These are phyloP conservation scores for Pogonophryne albipinna DNA, from an alignment of 2,797 vertebrate species.

Conservation along the genomic window DNA sequence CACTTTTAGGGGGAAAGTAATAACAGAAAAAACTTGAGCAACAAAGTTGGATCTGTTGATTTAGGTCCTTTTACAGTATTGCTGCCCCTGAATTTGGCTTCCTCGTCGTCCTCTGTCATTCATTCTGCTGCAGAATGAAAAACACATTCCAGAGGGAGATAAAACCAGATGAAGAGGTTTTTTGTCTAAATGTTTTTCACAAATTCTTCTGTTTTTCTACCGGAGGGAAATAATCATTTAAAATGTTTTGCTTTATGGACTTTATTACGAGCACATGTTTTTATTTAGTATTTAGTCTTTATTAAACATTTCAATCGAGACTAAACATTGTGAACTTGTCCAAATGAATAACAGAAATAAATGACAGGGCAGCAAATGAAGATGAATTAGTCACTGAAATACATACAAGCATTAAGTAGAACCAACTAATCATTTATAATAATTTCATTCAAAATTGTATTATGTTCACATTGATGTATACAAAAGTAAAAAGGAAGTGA, in stretches of 20 bases:
- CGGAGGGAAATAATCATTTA: constrained; percentile 22
- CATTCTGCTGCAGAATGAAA: constrained; percentile 20
- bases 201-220: constrained; percentile 19
- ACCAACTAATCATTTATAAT: not conserved
- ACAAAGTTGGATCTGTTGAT: not conserved
- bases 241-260: not conserved
- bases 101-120: not conserved
- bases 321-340: not conserved
- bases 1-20: constrained; percentile 10
- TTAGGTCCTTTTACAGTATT: not conserved
- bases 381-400: constrained; percentile 5
- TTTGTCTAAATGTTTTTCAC: constrained; percentile 16
- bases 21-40: not conserved
- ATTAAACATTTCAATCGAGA: not conserved
- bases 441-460: not conserved
- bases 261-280: constrained; percentile 20
- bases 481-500: not conserved
- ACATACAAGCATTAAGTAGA: not conserved
- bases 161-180: not conserved
- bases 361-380: not conserved
- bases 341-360: not conserved
- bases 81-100: not conserved
- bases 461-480: no score
- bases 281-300: constrained; percentile 29
- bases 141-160: constrained; percentile 35